A percentile compares a stretch with the other conserved stretches of the same genome.
Evolutionary conservation across 2,113 vertebrate genomes (phyloP).

Genomic region (Chiloscyllium plagiosum): DNA sequence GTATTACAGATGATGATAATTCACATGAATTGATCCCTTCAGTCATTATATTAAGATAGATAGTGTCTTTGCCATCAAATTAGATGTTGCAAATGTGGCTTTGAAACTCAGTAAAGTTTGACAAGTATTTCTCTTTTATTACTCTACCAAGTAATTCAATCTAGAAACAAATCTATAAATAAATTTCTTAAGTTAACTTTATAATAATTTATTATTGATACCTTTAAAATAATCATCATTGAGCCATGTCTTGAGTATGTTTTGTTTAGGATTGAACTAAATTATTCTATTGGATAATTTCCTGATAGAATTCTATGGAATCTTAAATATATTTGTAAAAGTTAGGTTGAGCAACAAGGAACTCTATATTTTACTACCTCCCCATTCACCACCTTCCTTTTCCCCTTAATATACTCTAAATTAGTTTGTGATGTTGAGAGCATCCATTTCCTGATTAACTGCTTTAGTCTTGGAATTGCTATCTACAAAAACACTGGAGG

Average conservation of each 20-base stretch:
- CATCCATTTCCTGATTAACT: background rate
- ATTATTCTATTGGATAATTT: slow-evolving; percentile 6
- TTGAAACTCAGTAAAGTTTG: background rate
- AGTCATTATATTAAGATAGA: background rate
- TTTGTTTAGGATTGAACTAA: background rate
- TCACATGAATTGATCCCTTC: background rate
- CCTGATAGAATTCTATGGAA: background rate
- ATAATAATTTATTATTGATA: background rate
- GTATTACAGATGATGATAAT: background rate
- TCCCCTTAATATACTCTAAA: background rate
- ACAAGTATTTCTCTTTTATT: background rate
- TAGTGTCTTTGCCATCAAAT: background rate
- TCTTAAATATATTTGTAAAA: background rate
- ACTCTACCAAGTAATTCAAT: background rate
- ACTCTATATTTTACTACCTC: background rate
- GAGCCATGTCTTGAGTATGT: background rate
- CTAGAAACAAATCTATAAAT: no score
- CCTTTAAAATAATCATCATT: background rate
- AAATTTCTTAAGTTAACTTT: background rate
- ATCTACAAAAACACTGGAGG: background rate
- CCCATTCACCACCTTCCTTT: background rate
- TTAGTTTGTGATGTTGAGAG: background rate
- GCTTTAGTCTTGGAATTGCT: no score
- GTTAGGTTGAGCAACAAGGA: background rate
- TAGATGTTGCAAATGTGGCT: background rate